These are phyloP conservation scores for Perca schrenkii DNA, from an alignment of 2,113 vertebrate species.

Conservation along the genomic window DNA sequence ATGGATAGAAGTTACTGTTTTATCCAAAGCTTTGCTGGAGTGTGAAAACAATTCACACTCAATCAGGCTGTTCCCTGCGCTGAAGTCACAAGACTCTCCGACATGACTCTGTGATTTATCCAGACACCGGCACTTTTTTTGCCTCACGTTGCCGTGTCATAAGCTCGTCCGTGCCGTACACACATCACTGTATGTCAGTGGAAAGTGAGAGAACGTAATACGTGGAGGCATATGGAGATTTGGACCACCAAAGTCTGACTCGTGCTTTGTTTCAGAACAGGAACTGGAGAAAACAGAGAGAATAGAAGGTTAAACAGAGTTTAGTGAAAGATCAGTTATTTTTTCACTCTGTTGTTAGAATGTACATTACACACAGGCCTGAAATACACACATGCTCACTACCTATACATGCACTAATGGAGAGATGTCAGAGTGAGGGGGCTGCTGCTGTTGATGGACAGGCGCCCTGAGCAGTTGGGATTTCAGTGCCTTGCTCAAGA, in stretches of 20 bases:
- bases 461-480: too few relatives aligned
- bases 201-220: not conserved
- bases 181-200: not conserved
- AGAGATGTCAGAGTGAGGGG: too few relatives aligned
- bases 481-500: too few relatives aligned
- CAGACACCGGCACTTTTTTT: slow-evolving; percentile 17
- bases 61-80: slow-evolving; percentile 22
- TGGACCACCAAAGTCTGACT: slow-evolving; percentile 68
- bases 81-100: slow-evolving; percentile 59
- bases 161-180: not conserved
- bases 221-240: slow-evolving; percentile 25
- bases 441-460: too few relatives aligned
- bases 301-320: slow-evolving; percentile 81
- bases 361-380: too few relatives aligned
- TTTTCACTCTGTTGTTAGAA: slow-evolving; percentile 31
- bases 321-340: slow-evolving; percentile 77
- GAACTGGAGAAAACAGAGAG: slow-evolving; percentile 64
- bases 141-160: not conserved
- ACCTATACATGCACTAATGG: too few relatives aligned
- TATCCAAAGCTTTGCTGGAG: slow-evolving; percentile 33
- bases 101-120: slow-evolving; percentile 1
- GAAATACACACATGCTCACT: too few relatives aligned
- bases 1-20: not conserved
- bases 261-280: slow-evolving; percentile 44
- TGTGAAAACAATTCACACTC: slow-evolving; percentile 35